Conservation (phyloP, 64 coral and sea anemone species). For the Anthopleura sola region DNA sequence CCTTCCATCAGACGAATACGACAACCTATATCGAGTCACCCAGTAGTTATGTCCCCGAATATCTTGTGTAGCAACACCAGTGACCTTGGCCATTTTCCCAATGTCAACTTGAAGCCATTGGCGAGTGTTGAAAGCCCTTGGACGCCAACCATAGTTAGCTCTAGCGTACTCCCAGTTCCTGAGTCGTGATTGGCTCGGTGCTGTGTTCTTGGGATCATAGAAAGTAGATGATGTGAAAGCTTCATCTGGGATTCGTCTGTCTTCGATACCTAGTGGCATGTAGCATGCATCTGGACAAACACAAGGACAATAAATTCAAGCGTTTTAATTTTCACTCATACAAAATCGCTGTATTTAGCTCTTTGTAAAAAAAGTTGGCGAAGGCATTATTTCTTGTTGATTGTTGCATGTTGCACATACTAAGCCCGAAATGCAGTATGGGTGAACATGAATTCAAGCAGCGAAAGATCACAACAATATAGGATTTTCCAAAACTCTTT, state of each 20-base stretch:
- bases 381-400: no score
- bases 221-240: slow-evolving; percentile 34
- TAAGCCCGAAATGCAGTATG: background rate
- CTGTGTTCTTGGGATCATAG: slow-evolving; percentile 24
- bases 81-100: slow-evolving; percentile 26
- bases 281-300: slow-evolving; percentile 42
- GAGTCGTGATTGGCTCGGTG: slow-evolving; percentile 33
- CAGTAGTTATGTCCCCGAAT: slow-evolving; percentile 44
- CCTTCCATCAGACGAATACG: slow-evolving; percentile 40
- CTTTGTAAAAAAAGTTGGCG: no score
- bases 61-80: slow-evolving; percentile 48
- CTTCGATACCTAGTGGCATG: slow-evolving; percentile 85
- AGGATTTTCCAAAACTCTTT: no score
- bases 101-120: slow-evolving; percentile 64
- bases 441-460: no score
- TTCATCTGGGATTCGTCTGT: slow-evolving; percentile 51
- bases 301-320: no score
- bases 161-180: slow-evolving; percentile 19
- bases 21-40: slow-evolving; percentile 40
- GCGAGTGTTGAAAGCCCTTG: slow-evolving; percentile 15
- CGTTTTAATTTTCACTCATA: no score
- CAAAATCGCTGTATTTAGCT: no score
- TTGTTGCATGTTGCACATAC: no score
- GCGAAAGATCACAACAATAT: no score
- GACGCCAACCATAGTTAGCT: slow-evolving; percentile 45